Conservation (phyloP, 2,113 vertebrate genomes). For the Muntiacus reevesi region DNA sequence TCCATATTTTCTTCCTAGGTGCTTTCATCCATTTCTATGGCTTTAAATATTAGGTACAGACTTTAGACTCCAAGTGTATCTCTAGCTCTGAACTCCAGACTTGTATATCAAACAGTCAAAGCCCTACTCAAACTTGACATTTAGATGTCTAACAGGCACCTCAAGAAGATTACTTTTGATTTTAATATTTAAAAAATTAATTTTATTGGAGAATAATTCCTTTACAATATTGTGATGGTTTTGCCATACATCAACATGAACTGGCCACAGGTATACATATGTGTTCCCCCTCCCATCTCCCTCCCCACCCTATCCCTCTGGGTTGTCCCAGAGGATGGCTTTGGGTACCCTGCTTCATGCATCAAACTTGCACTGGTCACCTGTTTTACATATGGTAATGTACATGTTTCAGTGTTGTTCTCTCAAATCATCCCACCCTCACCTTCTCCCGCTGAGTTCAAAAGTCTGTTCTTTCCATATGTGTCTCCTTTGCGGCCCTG, state of each 20-base stretch:
- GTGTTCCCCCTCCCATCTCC: not conserved
- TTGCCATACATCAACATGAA: not conserved
- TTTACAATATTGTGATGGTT: not conserved
- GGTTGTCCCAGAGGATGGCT: not conserved
- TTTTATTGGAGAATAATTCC: not conserved
- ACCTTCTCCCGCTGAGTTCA: not conserved
- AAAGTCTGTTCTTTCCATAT: not conserved
- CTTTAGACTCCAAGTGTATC: not conserved
- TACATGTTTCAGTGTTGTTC: not conserved
- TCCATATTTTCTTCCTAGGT: not conserved
- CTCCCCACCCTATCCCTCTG: not conserved
- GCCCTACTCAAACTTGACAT: not conserved
- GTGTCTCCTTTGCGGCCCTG: not conserved
- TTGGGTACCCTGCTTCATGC: not conserved
- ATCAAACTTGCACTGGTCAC: not conserved
- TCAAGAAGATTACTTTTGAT: not conserved
- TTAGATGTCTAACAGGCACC: not conserved
- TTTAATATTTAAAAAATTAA: not conserved
- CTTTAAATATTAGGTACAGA: not conserved
- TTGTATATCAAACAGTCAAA: not conserved
- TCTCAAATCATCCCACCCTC: not conserved
- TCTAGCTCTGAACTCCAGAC: not conserved
- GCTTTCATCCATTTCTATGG: not conserved
- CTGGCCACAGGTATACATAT: not conserved
- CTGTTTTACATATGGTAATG: not conserved